Evolutionary conservation across 2,888 invertebrate species (phyloP).

Genomic region (Parapristionchus giblindavisi): DNA sequence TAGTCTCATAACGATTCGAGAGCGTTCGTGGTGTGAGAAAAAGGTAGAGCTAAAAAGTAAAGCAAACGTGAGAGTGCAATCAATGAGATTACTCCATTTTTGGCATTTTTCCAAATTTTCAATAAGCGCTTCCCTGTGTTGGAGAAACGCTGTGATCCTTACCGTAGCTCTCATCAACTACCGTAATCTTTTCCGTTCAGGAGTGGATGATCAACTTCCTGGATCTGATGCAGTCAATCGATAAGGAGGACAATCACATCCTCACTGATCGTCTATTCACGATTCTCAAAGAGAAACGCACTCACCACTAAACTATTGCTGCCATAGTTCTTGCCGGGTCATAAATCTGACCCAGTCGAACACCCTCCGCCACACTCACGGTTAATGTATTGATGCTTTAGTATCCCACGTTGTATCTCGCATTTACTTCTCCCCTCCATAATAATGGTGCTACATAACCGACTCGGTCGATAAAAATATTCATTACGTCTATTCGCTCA

Average conservation of each 20-base stretch:
- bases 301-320: not conserved
- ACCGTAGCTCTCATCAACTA: not conserved
- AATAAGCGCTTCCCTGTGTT: not conserved
- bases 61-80: no score
- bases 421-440: not conserved
- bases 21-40: no score
- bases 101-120: not conserved
- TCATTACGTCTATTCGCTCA: no score
- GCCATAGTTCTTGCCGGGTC: not conserved
- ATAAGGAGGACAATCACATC: constrained; percentile 26
- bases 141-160: not conserved
- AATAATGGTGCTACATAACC: not conserved
- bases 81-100: no score
- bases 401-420: no score
- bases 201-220: constrained; percentile 31
- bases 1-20: no score
- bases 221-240: constrained; percentile 26
- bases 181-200: constrained; percentile 18
- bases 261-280: constrained; percentile 29
- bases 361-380: no score
- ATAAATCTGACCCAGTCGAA: no score
- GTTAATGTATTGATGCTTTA: no score
- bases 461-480: no score
- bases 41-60: no score
- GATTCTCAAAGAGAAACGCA: constrained; percentile 11